Percentiles rank a stretch among this genome's conserved stretches.
These are phyloP conservation scores for Formicarius rufipectus DNA, from an alignment of 2,113 vertebrate species.

Conservation along the genomic window DNA sequence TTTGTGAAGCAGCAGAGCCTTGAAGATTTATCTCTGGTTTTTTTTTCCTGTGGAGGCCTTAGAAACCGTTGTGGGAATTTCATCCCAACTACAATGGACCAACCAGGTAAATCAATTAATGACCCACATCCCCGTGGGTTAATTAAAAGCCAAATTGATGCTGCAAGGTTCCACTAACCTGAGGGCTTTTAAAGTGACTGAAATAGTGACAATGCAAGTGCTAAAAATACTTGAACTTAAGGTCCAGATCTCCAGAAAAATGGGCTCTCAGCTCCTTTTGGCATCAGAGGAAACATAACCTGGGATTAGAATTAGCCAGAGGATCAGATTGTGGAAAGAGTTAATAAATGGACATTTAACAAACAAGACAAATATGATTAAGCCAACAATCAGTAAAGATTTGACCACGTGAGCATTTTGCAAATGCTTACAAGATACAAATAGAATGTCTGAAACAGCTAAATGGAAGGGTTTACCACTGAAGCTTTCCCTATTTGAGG, in stretches of 20 bases:
- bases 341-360: not conserved
- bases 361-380: not conserved
- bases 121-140: not conserved
- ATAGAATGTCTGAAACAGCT: not conserved
- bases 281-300: not conserved
- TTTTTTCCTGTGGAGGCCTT: not conserved
- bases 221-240: not conserved
- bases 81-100: not conserved
- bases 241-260: not conserved
- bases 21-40: not conserved
- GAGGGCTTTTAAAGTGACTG: not conserved
- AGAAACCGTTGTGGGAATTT: not conserved
- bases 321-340: not conserved
- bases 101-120: not conserved
- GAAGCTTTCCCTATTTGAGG: not conserved
- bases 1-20: not conserved
- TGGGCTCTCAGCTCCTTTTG: not conserved
- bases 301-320: not conserved
- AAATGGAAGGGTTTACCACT: not conserved
- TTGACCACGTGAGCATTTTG: not conserved
- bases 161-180: not conserved
- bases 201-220: not conserved
- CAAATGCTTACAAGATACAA: not conserved
- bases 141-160: not conserved
- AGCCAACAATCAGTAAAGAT: not conserved